Evolutionary conservation across 2,888 invertebrate species (phyloP), one percentile per base, ranked within the genome.

Genomic region (Leistus spinibarbis): DNA sequence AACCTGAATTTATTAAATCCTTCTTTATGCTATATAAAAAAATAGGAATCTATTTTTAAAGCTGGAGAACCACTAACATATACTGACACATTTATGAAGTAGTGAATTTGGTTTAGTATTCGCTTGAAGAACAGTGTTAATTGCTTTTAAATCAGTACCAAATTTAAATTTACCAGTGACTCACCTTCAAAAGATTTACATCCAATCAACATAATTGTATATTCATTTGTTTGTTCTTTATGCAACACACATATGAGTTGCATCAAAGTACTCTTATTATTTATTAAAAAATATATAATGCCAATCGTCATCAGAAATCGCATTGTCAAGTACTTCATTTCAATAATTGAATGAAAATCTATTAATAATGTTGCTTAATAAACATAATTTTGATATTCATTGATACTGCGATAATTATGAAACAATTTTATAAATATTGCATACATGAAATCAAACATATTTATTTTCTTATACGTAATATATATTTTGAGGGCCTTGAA

Each of bases 61-160:
- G 62, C 22, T n/a, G n/a, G n/a, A n/a, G n/a, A n/a, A 62, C 3
- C 24, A 24, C 24, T 62, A 56, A 56, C 19, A 5, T 19, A 17
- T 56, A 62, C 62, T 20, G 62, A 62, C 62, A 62, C 19, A 62
- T 62, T 62, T 62, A 62, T 62, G 19, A 20, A 19, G 20, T 62
- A 20, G 62, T 62, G 62, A n/a, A 62, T 62, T 62, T 24, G 22
- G 62, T 62, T 1, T 40, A 40, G 22, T 62, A 23, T n/a, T 62
- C 62, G 62, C 62, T 5, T 62, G 62, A 62, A 10, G 9, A 62
- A 62, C 62, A 13, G 62, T 62, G 22, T 19, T 62, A 62, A 62
- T 62, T 62, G 24, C 20, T 62, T 62, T 24, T 23, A 23, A n/a
- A 62, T 24, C 24, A 17, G 62, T 62, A 20, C 62, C n/a, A 20